phyloP scores from a whole-genome alignment of 2,797 vertebrate species.

The Neomorphus geoffroyi region DNA sequence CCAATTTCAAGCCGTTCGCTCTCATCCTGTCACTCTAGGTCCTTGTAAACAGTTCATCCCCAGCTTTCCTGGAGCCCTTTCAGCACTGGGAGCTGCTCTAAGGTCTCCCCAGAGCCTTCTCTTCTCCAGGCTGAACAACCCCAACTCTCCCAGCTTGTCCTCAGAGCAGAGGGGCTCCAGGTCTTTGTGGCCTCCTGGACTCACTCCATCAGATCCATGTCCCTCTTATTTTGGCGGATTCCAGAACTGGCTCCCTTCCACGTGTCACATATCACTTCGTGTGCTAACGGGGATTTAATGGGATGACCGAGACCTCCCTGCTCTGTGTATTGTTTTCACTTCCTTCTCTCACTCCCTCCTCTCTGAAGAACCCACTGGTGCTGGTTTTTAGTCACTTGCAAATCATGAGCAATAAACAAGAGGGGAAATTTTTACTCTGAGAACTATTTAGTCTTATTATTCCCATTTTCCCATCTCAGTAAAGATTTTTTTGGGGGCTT shows the following conservation, averaged over 20 bases:
- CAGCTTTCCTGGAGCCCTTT: too few species aligned
- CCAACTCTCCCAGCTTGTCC: too few species aligned
- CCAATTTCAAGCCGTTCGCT: too few species aligned
- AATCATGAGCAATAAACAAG: background rate
- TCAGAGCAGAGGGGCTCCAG: too few species aligned
- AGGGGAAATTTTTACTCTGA: background rate
- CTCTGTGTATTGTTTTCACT: background rate
- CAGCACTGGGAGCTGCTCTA: too few species aligned
- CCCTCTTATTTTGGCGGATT: too few species aligned
- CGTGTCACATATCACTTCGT: accelerated
- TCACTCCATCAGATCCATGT: too few species aligned
- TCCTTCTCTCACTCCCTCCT: background rate
- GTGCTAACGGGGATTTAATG: accelerated
- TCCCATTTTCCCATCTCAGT: background rate
- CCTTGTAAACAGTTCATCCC: too few species aligned
- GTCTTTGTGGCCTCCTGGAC: too few species aligned
- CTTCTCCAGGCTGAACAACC: too few species aligned
- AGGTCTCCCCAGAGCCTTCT: too few species aligned
- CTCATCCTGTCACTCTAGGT: too few species aligned
- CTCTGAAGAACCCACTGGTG: background rate
- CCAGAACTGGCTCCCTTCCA: background rate
- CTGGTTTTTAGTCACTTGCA: background rate
- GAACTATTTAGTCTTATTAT: background rate
- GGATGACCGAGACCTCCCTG: background rate
- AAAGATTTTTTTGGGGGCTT: background rate